phyloP scores from a whole-genome alignment of 2,888 invertebrate species.

The Drosophila macrospina region DNA sequence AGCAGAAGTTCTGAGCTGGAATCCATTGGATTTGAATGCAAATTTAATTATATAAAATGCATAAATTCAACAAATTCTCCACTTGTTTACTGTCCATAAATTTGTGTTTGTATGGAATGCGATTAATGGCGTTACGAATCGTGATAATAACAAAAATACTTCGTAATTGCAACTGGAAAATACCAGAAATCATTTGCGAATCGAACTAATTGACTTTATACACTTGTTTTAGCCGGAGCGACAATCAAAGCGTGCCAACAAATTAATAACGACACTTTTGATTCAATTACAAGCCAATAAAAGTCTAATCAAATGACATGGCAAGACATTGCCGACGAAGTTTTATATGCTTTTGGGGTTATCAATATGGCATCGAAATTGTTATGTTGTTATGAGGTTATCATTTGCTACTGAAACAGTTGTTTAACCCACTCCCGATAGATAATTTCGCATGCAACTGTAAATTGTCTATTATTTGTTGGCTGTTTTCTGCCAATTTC shows the following conservation, averaged over 20 bases:
- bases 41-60: not conserved
- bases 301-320: conserved; percentile 78
- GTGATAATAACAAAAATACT: conserved; percentile 42
- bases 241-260: conserved; percentile 64
- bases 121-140: conserved; percentile 8
- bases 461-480: conserved; percentile 50
- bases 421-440: not conserved
- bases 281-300: conserved; percentile 82
- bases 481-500: conserved; percentile 57
- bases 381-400: conserved; percentile 10
- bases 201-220: conserved; percentile 36
- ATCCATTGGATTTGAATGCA: not conserved
- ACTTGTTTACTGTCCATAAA: conserved; percentile 20
- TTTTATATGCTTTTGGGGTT: conserved; percentile 14
- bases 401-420: conserved; percentile 6
- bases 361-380: conserved; percentile 14
- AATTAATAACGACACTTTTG: conserved; percentile 66
- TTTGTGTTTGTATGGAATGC: conserved; percentile 8
- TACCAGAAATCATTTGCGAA: conserved; percentile 62
- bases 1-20: not conserved
- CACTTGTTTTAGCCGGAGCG: conserved; percentile 40
- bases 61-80: not conserved
- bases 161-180: conserved; percentile 71
- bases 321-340: conserved; percentile 23
- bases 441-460: conserved; percentile 34